Conservation (phyloP, 2,113 vertebrate species). For the Callospermophilus lateralis region DNA sequence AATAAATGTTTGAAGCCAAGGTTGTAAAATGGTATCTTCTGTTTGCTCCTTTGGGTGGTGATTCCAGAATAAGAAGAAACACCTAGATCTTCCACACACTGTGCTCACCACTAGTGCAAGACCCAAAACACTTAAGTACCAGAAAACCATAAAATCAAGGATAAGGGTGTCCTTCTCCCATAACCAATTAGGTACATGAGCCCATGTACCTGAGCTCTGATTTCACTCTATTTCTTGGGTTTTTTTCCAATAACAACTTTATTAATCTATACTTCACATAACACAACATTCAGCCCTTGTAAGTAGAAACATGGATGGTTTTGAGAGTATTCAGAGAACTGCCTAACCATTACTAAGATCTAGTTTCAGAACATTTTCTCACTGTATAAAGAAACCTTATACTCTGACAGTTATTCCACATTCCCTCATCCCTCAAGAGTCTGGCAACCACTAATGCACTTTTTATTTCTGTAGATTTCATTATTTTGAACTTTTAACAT, state of each 20-base stretch:
- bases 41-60: not conserved
- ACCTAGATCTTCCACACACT: not conserved
- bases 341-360: not conserved
- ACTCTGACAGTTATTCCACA: not conserved
- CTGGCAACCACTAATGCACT: not conserved
- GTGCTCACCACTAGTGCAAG: not conserved
- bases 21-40: not conserved
- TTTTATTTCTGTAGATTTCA: not conserved
- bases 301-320: not conserved
- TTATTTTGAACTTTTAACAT: not conserved
- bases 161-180: not conserved
- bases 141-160: not conserved
- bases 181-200: not conserved
- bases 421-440: not conserved
- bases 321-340: not conserved
- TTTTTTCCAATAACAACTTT: not conserved
- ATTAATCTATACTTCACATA: not conserved
- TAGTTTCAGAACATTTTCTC: slow-evolving; percentile 23
- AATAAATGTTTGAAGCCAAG: not conserved
- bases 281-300: not conserved
- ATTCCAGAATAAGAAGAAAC: not conserved
- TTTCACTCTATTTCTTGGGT: not conserved
- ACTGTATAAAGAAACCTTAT: not conserved
- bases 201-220: not conserved
- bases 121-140: not conserved